Percentiles rank a stretch among this genome's conserved stretches.
Conservation (phyloP, 30 jellyfish, hydroid and myxozoan genomes). For the Cassiopea xamachana region DNA sequence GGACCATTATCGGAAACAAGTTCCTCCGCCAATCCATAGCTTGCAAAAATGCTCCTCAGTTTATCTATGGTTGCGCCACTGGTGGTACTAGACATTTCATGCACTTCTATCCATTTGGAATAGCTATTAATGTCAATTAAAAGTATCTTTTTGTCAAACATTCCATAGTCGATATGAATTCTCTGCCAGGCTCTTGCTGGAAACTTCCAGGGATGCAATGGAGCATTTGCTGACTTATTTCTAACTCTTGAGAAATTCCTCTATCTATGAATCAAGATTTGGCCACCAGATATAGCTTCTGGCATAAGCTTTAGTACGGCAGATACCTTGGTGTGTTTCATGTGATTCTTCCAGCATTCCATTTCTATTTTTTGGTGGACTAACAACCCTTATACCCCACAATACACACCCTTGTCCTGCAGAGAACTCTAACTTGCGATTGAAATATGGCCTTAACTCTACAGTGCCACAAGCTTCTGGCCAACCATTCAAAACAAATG, state of each 20-base stretch:
- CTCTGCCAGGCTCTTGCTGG: slow-evolving; percentile 51
- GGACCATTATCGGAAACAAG: slow-evolving; percentile 57
- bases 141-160: not conserved
- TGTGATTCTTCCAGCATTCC: slow-evolving; percentile 37
- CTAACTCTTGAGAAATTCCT: slow-evolving; percentile 40
- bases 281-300: slow-evolving; percentile 26
- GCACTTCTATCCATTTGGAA: slow-evolving; percentile 64
- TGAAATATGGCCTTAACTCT: slow-evolving; percentile 49
- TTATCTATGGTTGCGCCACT: slow-evolving; percentile 58
- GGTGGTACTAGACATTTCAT: slow-evolving; percentile 44
- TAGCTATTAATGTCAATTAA: slow-evolving; percentile 5
- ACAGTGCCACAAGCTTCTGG: slow-evolving; percentile 43
- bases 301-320: slow-evolving; percentile 45
- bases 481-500: slow-evolving; percentile 42
- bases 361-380: slow-evolving; percentile 32
- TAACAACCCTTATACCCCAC: slow-evolving; percentile 65
- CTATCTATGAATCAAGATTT: slow-evolving; percentile 5
- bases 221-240: slow-evolving; percentile 22
- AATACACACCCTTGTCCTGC: not conserved
- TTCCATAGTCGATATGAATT: slow-evolving; percentile 50
- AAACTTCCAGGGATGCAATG: slow-evolving; percentile 13
- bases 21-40: slow-evolving; percentile 59
- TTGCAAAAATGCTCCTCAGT: slow-evolving; percentile 52
- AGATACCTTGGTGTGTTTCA: slow-evolving; percentile 54
- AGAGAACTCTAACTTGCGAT: slow-evolving; percentile 33